phyloP scores from a whole-genome alignment of 1,140 invertebrate species.

The Euglossa dilemma region DNA sequence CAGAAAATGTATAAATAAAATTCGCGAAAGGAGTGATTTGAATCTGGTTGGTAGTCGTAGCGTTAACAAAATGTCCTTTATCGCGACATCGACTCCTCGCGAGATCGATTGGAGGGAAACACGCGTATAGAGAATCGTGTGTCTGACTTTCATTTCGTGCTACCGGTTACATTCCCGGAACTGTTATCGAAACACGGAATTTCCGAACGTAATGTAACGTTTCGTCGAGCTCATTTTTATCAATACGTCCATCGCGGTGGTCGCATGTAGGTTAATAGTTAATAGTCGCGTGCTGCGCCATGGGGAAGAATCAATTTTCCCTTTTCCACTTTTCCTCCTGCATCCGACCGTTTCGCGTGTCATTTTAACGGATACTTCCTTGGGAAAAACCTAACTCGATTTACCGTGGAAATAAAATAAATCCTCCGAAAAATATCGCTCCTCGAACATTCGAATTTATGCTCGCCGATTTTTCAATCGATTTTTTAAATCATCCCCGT shows the following conservation, averaged over 20 bases:
- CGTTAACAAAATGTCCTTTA: background rate
- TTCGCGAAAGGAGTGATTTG: no score
- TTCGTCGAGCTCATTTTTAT: constrained; percentile 54
- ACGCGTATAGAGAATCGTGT: background rate
- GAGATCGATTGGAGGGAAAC: constrained; percentile 23
- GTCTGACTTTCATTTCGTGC: constrained; percentile 32
- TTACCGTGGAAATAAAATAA: no score
- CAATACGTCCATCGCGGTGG: constrained; percentile 34
- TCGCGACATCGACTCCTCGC: background rate
- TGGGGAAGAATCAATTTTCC: constrained; percentile 52
- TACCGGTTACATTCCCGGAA: constrained; percentile 37
- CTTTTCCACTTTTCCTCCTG: background rate
- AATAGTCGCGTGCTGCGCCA: constrained; percentile 29
- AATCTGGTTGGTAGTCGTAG: background rate
- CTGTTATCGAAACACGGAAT: constrained; percentile 62
- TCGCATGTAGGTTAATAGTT: constrained; percentile 66
- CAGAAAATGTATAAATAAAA: no score
- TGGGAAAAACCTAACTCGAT: no score
- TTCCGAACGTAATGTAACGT: constrained; percentile 57
- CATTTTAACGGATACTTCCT: no score
- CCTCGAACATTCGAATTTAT: no score
- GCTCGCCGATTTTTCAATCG: no score
- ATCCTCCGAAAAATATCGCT: no score
- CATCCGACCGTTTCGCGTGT: background rate
- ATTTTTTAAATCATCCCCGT: no score